Evolutionary conservation across 2,113 vertebrate genomes (phyloP).

Genomic region (Poicephalus gulielmi): DNA sequence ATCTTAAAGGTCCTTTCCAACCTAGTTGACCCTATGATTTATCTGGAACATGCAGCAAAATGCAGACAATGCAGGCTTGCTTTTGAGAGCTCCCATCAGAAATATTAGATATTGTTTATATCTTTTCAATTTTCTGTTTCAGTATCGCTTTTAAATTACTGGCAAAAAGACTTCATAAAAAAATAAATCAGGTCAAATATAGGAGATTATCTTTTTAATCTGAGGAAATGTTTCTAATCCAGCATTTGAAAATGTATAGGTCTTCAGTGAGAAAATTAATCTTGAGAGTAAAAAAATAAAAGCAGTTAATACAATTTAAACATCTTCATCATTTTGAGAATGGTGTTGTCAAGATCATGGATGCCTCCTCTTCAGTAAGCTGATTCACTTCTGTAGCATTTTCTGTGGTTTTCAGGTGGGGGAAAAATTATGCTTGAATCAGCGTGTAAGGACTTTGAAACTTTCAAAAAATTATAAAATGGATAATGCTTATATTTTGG

Average conservation of each 20-base stretch:
- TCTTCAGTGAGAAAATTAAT: conserved; percentile 35
- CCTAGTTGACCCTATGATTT: neutral
- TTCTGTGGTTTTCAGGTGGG: neutral
- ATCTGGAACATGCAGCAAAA: neutral
- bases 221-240: neutral
- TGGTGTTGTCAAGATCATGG: neutral
- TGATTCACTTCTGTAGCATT: neutral
- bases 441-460: neutral
- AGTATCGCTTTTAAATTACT: neutral
- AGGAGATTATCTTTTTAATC: neutral
- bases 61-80: neutral
- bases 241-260: neutral
- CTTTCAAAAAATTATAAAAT: neutral
- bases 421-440: neutral
- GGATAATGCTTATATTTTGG: neutral
- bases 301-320: neutral
- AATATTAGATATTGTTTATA: neutral
- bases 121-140: neutral
- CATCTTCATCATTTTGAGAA: neutral
- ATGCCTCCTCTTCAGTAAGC: neutral
- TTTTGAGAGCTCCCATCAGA: neutral
- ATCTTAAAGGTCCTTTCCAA: neutral
- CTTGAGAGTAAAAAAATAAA: neutral
- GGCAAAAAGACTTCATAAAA: neutral
- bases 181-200: neutral